Evolutionary conservation across 2,888 invertebrate species (phyloP).

Genomic region (Cosmia pyralina): DNA sequence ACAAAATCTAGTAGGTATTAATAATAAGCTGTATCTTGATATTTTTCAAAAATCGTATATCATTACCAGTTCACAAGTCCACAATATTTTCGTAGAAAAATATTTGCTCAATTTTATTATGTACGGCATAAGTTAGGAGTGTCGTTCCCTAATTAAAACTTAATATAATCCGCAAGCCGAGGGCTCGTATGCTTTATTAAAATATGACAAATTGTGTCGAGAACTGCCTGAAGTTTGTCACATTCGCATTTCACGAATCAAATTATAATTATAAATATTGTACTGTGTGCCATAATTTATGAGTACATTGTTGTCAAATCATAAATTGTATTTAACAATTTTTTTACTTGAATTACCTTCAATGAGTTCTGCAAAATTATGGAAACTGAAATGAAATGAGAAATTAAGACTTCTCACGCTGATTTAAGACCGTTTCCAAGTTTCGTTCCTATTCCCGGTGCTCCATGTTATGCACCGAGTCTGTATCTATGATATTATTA

Average conservation of each 20-base stretch:
- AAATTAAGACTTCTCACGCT: background rate
- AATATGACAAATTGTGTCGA: conserved; percentile 37
- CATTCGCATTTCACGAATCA: conserved; percentile 12
- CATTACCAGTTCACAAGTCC: conserved; percentile 12
- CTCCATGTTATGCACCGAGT: background rate
- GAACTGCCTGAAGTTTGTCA: conserved; percentile 18
- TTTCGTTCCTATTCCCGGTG: background rate
- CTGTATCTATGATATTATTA: background rate
- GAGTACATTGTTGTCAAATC: background rate
- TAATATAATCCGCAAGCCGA: conserved; percentile 40
- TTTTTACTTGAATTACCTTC: background rate
- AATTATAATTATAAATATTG: conserved; percentile 30
- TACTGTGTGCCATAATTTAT: background rate
- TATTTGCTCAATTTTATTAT: conserved; percentile 46
- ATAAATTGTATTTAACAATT: background rate
- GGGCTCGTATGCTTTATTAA: conserved; percentile 31
- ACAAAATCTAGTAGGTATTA: background rate
- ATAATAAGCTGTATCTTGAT: background rate
- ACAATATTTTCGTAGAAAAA: conserved; percentile 24
- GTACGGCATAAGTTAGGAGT: conserved; percentile 24
- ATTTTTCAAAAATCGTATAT: background rate
- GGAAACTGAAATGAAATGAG: background rate
- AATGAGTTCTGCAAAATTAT: background rate
- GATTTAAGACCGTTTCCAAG: background rate
- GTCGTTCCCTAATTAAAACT: conserved; percentile 58